Percentiles rank a stretch among this genome's conserved stretches.
Conservation (phyloP, 2,113 vertebrate species). For the Oceanodroma tethys region DNA sequence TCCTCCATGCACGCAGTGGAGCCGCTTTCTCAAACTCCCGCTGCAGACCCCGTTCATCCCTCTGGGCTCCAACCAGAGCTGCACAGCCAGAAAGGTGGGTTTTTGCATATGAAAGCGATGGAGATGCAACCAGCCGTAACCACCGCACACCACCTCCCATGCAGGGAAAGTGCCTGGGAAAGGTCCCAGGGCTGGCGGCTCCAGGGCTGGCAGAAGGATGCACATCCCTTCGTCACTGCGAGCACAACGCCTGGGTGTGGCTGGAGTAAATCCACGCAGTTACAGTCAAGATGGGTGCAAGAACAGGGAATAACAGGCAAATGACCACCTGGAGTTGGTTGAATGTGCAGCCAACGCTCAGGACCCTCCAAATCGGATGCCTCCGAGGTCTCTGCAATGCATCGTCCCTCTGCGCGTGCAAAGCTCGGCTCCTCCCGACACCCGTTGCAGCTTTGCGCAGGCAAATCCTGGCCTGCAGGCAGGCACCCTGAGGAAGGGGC, state of each 20-base stretch:
- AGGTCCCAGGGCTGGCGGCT: not conserved
- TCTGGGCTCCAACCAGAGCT: not conserved
- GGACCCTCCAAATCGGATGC: not conserved
- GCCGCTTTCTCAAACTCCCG: not conserved
- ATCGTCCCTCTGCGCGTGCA: rapidly evolving
- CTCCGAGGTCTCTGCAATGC: rapidly evolving
- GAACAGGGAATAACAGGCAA: rapidly evolving
- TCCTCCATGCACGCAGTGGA: rapidly evolving
- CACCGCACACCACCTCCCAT: not conserved
- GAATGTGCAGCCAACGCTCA: rapidly evolving
- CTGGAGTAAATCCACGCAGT: not conserved
- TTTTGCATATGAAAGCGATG: not conserved
- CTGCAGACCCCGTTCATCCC: not conserved
- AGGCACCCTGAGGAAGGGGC: rapidly evolving
- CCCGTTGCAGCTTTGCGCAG: not conserved
- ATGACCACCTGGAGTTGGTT: not conserved
- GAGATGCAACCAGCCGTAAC: not conserved
- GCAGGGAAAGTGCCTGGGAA: not conserved
- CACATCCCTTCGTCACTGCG: rapidly evolving
- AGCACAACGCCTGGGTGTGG: not conserved
- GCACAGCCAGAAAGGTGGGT: not conserved
- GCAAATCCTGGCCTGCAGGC: not conserved
- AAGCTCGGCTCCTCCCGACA: not conserved
- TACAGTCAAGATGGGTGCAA: not conserved
- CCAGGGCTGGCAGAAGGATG: not conserved